These are phyloP conservation scores for Dendrocopos noguchii DNA, from an alignment of 2,113 vertebrate species.

Conservation along the genomic window DNA sequence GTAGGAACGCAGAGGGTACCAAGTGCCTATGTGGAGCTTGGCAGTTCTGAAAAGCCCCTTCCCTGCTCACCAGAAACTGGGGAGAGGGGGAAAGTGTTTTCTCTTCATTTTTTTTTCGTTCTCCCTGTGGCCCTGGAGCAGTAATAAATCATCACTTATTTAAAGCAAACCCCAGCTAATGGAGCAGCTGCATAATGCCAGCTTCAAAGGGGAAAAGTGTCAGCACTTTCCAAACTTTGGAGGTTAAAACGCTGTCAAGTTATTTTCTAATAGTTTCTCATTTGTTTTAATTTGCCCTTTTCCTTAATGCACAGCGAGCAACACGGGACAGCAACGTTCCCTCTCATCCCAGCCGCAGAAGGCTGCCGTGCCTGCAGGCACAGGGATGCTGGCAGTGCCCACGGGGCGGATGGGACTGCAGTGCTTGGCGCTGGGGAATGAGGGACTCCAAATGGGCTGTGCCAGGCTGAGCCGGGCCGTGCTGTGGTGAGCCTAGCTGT, in stretches of 20 bases:
- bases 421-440: not conserved
- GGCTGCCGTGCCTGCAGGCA: not conserved
- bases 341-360: fast-evolving
- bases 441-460: not conserved
- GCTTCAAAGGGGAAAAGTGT: not conserved
- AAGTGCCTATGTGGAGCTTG: fast-evolving
- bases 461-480: not conserved
- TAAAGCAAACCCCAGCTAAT: not conserved
- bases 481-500: not conserved
- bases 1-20: not conserved
- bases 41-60: fast-evolving
- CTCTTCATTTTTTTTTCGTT: not conserved
- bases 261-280: constrained; percentile 22
- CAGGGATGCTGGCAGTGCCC: not conserved
- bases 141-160: constrained; percentile 22
- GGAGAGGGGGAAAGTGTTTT: not conserved
- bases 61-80: not conserved
- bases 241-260: not conserved
- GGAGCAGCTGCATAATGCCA: not conserved
- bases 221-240: not conserved
- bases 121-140: not conserved
- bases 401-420: fast-evolving
- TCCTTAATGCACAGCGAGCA: not conserved
- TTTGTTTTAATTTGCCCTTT: not conserved
- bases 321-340: fast-evolving